These are phyloP conservation scores for Tylochromis polylepis DNA, from an alignment of 2,113 vertebrate species.

Conservation along the genomic window DNA sequence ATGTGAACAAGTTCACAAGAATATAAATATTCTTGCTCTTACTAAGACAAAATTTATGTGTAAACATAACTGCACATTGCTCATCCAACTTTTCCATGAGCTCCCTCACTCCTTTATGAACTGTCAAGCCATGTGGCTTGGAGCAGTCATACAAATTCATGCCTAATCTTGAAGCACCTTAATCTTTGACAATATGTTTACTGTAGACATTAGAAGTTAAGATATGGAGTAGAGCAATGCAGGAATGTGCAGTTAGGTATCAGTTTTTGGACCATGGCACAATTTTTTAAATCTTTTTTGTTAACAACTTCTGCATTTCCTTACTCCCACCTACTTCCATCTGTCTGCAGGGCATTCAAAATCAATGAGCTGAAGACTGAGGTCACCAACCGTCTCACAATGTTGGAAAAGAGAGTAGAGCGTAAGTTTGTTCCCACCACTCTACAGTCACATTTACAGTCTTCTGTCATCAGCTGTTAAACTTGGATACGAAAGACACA, in stretches of 20 bases:
- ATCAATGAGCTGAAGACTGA: slow-evolving; percentile 90
- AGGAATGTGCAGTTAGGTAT: not conserved
- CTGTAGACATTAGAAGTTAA: not conserved
- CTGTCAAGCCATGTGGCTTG: not conserved
- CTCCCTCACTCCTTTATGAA: not conserved
- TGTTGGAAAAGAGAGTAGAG: slow-evolving; percentile 90
- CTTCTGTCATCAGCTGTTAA: not conserved
- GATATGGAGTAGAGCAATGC: not conserved
- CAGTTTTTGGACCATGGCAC: not conserved
- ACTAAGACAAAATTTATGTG: not conserved
- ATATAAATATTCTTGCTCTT: not conserved
- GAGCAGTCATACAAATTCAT: not conserved
- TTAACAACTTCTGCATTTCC: not conserved
- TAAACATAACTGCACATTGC: not conserved
- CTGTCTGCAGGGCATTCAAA: slow-evolving; percentile 80
- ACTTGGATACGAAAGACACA: not conserved
- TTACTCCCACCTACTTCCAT: not conserved
- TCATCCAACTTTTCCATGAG: not conserved
- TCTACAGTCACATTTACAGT: not conserved
- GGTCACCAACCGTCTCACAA: slow-evolving; percentile 82
- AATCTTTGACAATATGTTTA: not conserved
- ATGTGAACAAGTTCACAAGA: not conserved
- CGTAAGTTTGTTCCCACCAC: slow-evolving; percentile 71
- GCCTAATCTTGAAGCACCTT: not conserved
- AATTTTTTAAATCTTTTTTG: not conserved